phyloP scores from a whole-genome alignment of 1,140 invertebrate genomes.

The Drosophila prosaltans region DNA sequence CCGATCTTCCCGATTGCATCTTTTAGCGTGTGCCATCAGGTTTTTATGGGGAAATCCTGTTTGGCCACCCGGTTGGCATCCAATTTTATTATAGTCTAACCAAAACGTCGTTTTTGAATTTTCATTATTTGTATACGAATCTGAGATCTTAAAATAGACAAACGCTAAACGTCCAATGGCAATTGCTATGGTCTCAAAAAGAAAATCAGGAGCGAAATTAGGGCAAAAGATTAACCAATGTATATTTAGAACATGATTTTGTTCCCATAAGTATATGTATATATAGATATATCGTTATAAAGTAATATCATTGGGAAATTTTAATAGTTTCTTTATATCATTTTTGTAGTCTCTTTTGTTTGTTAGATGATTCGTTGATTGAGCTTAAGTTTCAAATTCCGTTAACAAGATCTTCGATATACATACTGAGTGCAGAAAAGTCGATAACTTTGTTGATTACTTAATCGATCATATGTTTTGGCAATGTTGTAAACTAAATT shows the following conservation, averaged over 20 bases:
- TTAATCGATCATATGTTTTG: too few relatives aligned
- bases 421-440: too few relatives aligned
- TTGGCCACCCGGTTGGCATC: slow-evolving; percentile 51
- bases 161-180: slow-evolving; percentile 41
- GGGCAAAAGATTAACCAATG: background rate
- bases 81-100: slow-evolving; percentile 62
- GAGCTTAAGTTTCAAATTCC: too few relatives aligned
- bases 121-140: slow-evolving; percentile 43
- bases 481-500: too few relatives aligned
- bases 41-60: slow-evolving; percentile 81
- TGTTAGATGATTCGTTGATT: too few relatives aligned
- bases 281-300: too few relatives aligned
- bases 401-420: too few relatives aligned
- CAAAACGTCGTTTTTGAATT: slow-evolving; percentile 43
- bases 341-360: too few relatives aligned
- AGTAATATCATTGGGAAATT: too few relatives aligned
- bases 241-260: background rate
- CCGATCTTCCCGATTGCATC: background rate
- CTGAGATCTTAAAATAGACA: slow-evolving; percentile 62
- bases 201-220: slow-evolving; percentile 41
- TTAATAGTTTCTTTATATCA: too few relatives aligned
- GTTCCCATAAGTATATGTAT: too few relatives aligned
- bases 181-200: slow-evolving; percentile 16
- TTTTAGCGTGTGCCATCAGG: slow-evolving; percentile 39
- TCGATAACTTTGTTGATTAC: too few relatives aligned